phyloP scores from a whole-genome alignment of 1,140 invertebrate species.

The Heliconius nattereri region DNA sequence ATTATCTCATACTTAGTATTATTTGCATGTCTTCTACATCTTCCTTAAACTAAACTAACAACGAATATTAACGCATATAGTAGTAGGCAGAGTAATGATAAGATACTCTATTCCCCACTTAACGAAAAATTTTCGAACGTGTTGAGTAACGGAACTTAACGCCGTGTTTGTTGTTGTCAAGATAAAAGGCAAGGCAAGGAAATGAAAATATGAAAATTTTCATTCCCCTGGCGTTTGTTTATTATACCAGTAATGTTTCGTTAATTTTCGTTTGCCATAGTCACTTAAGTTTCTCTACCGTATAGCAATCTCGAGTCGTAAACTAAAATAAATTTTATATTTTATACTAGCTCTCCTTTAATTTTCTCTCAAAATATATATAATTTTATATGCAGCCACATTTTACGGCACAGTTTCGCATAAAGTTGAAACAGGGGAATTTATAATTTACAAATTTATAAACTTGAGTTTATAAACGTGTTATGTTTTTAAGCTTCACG shows the following conservation, averaged over 20 bases:
- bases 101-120: too few species aligned
- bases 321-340: not conserved
- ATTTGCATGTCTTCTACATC: too few species aligned
- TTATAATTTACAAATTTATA: not conserved
- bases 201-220: not conserved
- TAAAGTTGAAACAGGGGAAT: not conserved
- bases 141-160: too few species aligned
- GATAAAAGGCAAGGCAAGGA: too few species aligned
- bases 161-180: too few species aligned
- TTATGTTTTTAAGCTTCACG: not conserved
- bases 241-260: not conserved
- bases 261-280: not conserved
- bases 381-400: not conserved
- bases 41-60: too few species aligned
- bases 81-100: too few species aligned
- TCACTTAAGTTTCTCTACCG: not conserved
- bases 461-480: not conserved
- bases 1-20: too few species aligned
- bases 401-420: not conserved
- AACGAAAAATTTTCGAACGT: too few species aligned
- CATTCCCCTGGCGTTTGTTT: not conserved
- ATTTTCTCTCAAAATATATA: conserved; percentile 1
- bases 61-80: too few species aligned
- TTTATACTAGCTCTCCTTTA: not conserved
- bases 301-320: not conserved